These are phyloP conservation scores for Morelia viridis DNA, from an alignment of 2,797 vertebrate species.

Conservation along the genomic window DNA sequence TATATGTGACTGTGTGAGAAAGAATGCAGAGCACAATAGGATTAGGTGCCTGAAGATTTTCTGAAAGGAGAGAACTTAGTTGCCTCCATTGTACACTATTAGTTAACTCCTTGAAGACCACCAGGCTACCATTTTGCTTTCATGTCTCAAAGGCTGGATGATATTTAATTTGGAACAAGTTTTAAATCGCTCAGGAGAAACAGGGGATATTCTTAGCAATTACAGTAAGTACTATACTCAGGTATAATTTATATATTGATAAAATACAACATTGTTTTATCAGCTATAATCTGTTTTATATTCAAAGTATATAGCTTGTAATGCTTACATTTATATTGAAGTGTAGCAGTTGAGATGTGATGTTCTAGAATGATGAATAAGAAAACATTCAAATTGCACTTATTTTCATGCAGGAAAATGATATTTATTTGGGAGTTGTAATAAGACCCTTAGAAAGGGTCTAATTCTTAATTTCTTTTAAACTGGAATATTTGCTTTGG, in stretches of 20 bases:
- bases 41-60: not conserved
- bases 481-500: not conserved
- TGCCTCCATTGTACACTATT: not conserved
- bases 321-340: not conserved
- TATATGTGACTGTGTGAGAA: no score
- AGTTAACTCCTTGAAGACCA: not conserved
- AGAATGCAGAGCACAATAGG: not conserved
- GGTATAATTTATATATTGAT: not conserved
- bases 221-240: not conserved
- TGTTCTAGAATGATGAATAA: not conserved
- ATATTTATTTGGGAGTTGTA: not conserved
- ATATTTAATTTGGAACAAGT: not conserved
- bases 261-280: no score
- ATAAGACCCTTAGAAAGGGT: not conserved
- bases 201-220: not conserved
- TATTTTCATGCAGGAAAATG: not conserved
- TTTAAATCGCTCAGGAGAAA: not conserved
- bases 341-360: not conserved
- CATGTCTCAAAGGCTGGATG: not conserved
- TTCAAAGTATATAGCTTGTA: not conserved
- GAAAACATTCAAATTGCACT: not conserved
- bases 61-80: not conserved
- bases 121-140: not conserved
- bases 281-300: not conserved
- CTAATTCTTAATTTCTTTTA: not conserved